These are phyloP conservation scores for Aeoliscus strigatus DNA, from an alignment of 2,797 vertebrate genomes.

Conservation along the genomic window DNA sequence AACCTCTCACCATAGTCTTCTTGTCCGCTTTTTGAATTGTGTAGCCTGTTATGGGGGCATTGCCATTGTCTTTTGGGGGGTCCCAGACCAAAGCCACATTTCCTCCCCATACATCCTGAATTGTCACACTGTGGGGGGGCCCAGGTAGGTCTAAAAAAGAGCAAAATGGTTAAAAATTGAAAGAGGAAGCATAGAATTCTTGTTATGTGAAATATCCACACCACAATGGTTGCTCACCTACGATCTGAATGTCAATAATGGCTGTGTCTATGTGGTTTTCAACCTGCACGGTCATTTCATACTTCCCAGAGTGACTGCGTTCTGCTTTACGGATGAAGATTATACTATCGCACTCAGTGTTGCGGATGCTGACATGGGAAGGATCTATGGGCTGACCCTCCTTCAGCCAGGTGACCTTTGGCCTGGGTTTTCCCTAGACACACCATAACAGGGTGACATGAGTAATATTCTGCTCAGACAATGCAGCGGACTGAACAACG, in stretches of 20 bases:
- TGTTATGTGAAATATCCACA: neutral
- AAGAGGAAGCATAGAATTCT: too few species aligned
- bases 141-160: slow-evolving; percentile 84
- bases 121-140: slow-evolving; percentile 85
- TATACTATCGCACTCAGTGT: slow-evolving; percentile 93
- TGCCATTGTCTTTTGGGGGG: slow-evolving; percentile 89
- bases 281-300: slow-evolving; percentile 90
- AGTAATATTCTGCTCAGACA: slow-evolving; percentile 1
- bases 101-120: slow-evolving; percentile 94
- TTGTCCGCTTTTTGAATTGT: slow-evolving; percentile 99
- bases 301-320: slow-evolving; percentile 91
- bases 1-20: slow-evolving; percentile 88
- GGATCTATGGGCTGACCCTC: slow-evolving; percentile 83
- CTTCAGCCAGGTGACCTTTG: slow-evolving; percentile 90
- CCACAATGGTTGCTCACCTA: slow-evolving; percentile 75
- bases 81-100: slow-evolving; percentile 95
- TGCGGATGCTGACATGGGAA: slow-evolving; percentile 89
- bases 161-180: neutral
- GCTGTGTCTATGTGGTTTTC: slow-evolving; percentile 87
- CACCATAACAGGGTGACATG: neutral
- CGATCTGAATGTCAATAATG: slow-evolving; percentile 88
- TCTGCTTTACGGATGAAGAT: slow-evolving; percentile 97
- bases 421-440: slow-evolving; percentile 88
- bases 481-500: neutral
- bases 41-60: slow-evolving; percentile 93